Evolutionary conservation across 2,888 invertebrate species (phyloP).

Genomic region (Achlya flavicornis): DNA sequence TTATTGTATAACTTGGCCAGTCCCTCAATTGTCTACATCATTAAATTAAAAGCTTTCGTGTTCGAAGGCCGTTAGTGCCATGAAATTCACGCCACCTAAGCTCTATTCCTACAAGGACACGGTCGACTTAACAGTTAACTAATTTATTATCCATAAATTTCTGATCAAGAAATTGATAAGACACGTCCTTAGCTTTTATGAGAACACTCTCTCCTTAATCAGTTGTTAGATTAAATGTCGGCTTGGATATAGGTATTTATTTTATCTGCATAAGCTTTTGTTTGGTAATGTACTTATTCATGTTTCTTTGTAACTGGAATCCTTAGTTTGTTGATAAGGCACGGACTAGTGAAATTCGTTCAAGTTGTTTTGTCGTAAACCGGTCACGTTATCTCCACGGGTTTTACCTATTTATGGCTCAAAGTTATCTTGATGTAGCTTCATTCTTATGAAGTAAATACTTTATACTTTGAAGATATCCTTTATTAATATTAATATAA

Average conservation of each 20-base stretch:
- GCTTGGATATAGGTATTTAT: neutral
- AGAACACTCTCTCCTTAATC: constrained; percentile 21
- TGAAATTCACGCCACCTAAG: constrained; percentile 62
- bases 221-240: neutral
- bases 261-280: neutral
- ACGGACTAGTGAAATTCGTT: neutral
- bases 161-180: constrained; percentile 67
- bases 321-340: constrained; percentile 8
- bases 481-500: too few relatives aligned
- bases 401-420: constrained; percentile 8
- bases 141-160: constrained; percentile 71
- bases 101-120: constrained; percentile 54
- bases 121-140: constrained; percentile 60
- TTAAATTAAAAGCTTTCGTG: constrained; percentile 78
- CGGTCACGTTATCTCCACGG: neutral
- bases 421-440: neutral
- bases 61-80: constrained; percentile 56
- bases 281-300: neutral
- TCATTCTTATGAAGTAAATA: neutral
- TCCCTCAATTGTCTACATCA: constrained; percentile 54
- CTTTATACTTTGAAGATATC: neutral
- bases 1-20: constrained; percentile 37
- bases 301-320: constrained; percentile 10
- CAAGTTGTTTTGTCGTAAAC: constrained; percentile 3
- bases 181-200: constrained; percentile 60